Evolutionary conservation across 2,113 vertebrate genomes (phyloP).

Genomic region (Melozone crissalis): DNA sequence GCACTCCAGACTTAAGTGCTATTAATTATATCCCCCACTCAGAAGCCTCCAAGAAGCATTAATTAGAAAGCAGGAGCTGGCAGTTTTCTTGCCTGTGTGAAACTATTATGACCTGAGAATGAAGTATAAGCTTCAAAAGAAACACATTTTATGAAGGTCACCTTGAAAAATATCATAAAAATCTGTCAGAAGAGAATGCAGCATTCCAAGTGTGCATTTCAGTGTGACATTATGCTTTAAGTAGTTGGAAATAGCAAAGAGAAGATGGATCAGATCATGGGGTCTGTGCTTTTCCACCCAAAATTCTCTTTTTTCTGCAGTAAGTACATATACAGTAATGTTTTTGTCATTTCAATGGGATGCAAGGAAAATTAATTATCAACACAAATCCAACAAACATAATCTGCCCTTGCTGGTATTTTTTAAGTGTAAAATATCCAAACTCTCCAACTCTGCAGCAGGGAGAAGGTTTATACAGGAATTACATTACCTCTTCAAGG

Average conservation of each 20-base stretch:
- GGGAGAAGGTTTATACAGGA: background rate
- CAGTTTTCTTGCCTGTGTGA: background rate
- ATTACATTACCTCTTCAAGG: slow-evolving; percentile 6
- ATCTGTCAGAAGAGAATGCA: slow-evolving; percentile 11
- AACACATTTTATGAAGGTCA: slow-evolving; percentile 51
- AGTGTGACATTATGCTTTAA: slow-evolving; percentile 35
- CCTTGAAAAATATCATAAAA: slow-evolving; percentile 48
- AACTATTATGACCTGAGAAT: slow-evolving; percentile 17
- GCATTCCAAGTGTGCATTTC: background rate
- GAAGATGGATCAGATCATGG: slow-evolving; percentile 2
- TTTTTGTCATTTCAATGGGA: slow-evolving; percentile 6
- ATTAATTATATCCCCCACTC: slow-evolving; percentile 57
- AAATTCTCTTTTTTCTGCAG: background rate
- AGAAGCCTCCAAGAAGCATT: slow-evolving; percentile 37
- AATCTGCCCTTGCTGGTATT: background rate
- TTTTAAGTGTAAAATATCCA: background rate
- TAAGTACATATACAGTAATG: slow-evolving; percentile 23
- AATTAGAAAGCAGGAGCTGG: slow-evolving; percentile 52
- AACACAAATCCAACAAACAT: slow-evolving; percentile 14
- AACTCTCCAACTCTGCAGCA: background rate
- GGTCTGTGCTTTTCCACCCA: background rate
- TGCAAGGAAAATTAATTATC: slow-evolving; percentile 7
- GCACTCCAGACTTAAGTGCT: slow-evolving; percentile 44
- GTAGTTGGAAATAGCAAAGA: slow-evolving; percentile 21
- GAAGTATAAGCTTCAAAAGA: slow-evolving; percentile 12